Percentiles rank a stretch among this genome's conserved stretches.
These are phyloP conservation scores for Aphaenogaster rudis DNA, from an alignment of 1,140 invertebrate species.

Conservation along the genomic window DNA sequence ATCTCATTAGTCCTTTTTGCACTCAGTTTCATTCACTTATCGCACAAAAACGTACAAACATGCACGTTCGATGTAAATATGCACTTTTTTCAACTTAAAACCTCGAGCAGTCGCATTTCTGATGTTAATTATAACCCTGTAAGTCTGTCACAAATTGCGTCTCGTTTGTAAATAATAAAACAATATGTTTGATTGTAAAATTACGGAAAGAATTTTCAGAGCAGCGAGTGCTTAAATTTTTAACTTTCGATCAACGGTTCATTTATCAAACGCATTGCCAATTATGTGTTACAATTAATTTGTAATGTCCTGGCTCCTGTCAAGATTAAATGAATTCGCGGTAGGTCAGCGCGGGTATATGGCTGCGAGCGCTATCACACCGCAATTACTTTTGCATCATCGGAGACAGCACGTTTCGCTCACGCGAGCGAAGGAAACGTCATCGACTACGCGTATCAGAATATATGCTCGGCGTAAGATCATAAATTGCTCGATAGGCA, in stretches of 20 bases:
- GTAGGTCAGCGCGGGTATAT: neutral
- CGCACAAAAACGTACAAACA: constrained; percentile 70
- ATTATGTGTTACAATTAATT: neutral
- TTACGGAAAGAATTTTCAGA: neutral
- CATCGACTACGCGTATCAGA: neutral
- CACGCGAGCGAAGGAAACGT: constrained; percentile 23
- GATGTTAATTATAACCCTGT: neutral
- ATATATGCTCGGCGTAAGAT: neutral
- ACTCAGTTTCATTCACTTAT: constrained; percentile 76
- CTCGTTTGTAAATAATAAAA: neutral
- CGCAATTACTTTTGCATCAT: neutral
- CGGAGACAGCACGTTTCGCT: neutral
- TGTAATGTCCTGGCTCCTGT: neutral
- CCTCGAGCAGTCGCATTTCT: neutral
- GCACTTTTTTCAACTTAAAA: constrained; percentile 45
- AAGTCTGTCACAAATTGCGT: neutral
- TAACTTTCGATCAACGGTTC: too few species aligned
- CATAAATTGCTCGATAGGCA: constrained; percentile 36
- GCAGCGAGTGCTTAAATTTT: neutral
- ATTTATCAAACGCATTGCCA: too few species aligned
- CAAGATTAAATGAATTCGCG: neutral
- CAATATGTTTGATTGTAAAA: neutral
- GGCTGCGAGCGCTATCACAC: neutral
- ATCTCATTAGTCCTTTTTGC: constrained; percentile 77
- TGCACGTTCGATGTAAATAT: constrained; percentile 54